phyloP scores from a whole-genome alignment of 2,888 invertebrate genomes.

The Pomacea canaliculata region DNA sequence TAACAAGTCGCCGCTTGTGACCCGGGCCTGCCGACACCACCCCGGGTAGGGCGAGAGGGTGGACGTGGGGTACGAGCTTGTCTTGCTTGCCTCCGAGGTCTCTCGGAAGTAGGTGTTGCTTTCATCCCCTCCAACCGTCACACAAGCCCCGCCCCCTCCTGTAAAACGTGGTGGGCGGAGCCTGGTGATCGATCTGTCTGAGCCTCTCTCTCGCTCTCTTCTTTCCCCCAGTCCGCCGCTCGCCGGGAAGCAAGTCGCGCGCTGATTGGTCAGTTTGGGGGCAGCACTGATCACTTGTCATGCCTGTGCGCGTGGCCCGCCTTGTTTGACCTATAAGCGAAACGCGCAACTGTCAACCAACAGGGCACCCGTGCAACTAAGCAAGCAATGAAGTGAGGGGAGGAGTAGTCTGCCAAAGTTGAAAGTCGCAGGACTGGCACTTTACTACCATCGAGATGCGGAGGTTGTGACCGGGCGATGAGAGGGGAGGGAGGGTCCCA shows the following conservation, averaged over 20 bases:
- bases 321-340: conserved; percentile 15
- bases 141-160: not conserved
- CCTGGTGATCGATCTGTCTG: not conserved
- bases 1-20: not conserved
- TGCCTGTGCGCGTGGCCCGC: not conserved
- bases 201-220: conserved; percentile 1
- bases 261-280: conserved; percentile 17
- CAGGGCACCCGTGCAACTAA: not conserved
- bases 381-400: not conserved
- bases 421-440: not conserved
- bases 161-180: conserved; percentile 1
- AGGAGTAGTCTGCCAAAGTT: not conserved
- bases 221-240: not conserved
- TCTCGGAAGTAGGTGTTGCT: not conserved
- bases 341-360: conserved; percentile 5
- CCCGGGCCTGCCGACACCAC: too few relatives aligned
- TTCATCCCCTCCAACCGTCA: not conserved
- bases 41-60: too few relatives aligned
- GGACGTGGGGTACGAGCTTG: too few relatives aligned
- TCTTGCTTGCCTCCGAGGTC: not conserved
- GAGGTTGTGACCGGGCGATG: not conserved
- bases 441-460: not conserved
- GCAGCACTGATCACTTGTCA: conserved; percentile 6
- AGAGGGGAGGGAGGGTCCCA: not conserved
- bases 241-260: not conserved